Percentiles rank a stretch among this genome's conserved stretches.
Conservation (phyloP, 1,140 invertebrate species). For the Drosophila bocki region DNA sequence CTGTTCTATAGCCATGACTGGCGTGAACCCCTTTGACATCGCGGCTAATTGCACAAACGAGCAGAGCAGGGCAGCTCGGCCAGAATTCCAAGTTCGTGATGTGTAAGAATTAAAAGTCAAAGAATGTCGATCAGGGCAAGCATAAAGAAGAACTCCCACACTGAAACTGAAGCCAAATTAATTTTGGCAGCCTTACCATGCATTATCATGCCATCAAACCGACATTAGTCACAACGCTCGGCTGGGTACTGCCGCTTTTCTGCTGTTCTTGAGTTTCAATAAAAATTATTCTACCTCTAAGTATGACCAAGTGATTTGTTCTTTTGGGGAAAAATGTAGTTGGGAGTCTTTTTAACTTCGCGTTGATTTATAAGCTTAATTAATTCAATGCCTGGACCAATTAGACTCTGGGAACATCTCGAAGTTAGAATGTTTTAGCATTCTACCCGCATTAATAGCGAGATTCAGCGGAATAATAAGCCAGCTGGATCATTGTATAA, state of each 20-base stretch:
- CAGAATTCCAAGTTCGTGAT: slow-evolving; percentile 69
- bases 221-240: slow-evolving; percentile 17
- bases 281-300: slow-evolving; percentile 1
- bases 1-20: slow-evolving; percentile 53
- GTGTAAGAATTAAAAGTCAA: slow-evolving; percentile 62
- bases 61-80: slow-evolving; percentile 47
- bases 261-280: slow-evolving; percentile 16
- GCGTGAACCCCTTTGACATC: slow-evolving; percentile 77
- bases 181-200: slow-evolving; percentile 25
- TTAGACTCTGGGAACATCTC: slow-evolving; percentile 3
- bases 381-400: slow-evolving; percentile 9
- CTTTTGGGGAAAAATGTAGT: slow-evolving; percentile 1
- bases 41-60: slow-evolving; percentile 74
- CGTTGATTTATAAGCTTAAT: slow-evolving; percentile 9
- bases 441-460: background rate
- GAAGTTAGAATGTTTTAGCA: background rate
- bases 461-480: slow-evolving; percentile 3
- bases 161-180: slow-evolving; percentile 14
- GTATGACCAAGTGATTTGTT: slow-evolving; percentile 10
- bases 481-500: background rate
- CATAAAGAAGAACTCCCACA: slow-evolving; percentile 36
- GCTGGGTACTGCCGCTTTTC: background rate
- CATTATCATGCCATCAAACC: slow-evolving; percentile 23
- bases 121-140: slow-evolving; percentile 34
- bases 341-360: background rate